Evolutionary conservation across 2,113 vertebrate species (phyloP), one percentile per base, ranked within the genome.

Genomic region (Brevimyrus niger): DNA sequence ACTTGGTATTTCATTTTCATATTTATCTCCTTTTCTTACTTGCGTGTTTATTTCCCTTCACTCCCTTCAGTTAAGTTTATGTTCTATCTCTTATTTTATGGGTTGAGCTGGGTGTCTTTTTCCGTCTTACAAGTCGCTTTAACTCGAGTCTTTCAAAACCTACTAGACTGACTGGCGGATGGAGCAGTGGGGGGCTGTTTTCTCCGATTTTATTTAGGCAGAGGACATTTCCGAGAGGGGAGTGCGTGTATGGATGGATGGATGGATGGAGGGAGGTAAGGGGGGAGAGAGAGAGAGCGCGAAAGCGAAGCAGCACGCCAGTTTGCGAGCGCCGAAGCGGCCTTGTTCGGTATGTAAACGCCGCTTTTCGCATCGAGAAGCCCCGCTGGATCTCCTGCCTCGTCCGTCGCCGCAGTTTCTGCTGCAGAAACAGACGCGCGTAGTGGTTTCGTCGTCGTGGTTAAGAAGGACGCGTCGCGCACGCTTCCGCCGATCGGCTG

Each of bases 1-100:
- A 42, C 82, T 92, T 73, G 95, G 95, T 94, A 94, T 92, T 85
- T 90, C 84, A 35, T 50, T 51, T 58, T 47, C 84, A 48, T 73
- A 27, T 86, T 35, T 38, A 51, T 48, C 69, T 35, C 17, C 53
- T 58, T 69, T 42, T 7, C 55, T 89, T 38, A 6, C 17, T 44
- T 86, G 84, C 53, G 76, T 11, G 48, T 87, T 73, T 87, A 76
- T 53, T 90, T 87, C 47, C 27, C 1, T 51, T 65, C 23, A 50
- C 83, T 76, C 23, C 13, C 46, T 23, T 65, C 55, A 50, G 46
- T 48, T 58, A 88, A 88, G 23, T 69, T 50, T 42, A 15, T 19
- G 6, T 42, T 42, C 35, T 38, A 0, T 27, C 1, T 31, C 11
- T 48, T 88, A 47, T 87, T 86, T 38, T 48, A 87, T 87, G 69